A percentile compares a stretch with the other conserved stretches of the same genome.
phyloP scores from a whole-genome alignment of 2,888 invertebrate species.

The Dicyrtomina minuta region DNA sequence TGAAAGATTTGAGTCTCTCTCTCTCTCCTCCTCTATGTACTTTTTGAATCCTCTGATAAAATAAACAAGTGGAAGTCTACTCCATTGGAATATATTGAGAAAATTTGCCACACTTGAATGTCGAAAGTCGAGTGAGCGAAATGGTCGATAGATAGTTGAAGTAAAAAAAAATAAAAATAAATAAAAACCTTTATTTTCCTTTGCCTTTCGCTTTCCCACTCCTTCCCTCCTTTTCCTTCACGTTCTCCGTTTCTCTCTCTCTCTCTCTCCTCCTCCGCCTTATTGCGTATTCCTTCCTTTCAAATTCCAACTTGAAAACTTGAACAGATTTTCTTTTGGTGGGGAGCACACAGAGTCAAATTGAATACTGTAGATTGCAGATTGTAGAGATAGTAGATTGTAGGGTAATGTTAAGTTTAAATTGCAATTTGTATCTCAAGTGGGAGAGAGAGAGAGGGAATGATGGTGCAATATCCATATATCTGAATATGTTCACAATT shows the following conservation, averaged over 20 bases:
- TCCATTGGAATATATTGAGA: no score
- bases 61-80: no score
- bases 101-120: no score
- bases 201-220: background rate
- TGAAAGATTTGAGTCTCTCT: no score
- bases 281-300: background rate
- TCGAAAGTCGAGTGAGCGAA: background rate
- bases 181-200: background rate
- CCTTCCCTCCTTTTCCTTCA: background rate
- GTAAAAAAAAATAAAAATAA: background rate
- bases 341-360: no score
- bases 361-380: background rate
- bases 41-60: no score
- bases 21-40: no score
- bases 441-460: background rate
- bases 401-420: no score
- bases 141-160: background rate
- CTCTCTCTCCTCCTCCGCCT: background rate
- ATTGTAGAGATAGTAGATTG: background rate
- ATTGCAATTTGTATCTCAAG: background rate
- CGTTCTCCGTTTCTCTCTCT: background rate
- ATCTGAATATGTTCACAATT: no score
- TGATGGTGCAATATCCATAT: background rate
- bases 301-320: background rate
- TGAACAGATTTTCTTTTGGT: no score